Base-by-base conservation (phyloP, 2,113 vertebrate species). In the Colossoma macropomum region DNA sequence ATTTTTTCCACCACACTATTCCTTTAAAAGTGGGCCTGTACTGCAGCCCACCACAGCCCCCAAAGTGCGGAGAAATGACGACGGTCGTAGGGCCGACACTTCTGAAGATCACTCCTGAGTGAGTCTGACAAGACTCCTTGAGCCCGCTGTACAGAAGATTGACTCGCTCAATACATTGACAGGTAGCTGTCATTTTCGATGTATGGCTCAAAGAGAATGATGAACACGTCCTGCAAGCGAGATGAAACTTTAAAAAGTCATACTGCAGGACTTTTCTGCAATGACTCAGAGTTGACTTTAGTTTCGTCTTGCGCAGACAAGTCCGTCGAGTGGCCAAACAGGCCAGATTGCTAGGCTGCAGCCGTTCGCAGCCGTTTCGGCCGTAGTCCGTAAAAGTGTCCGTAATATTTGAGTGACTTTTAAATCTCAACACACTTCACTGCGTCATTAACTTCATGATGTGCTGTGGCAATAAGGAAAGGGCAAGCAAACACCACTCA, bases 391-490 rank as follows among this genome's bases (percentile, higher is more conserved):
- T 41, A 62, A 62, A 83, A 69, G 52, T 41, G 65, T 38, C 86
- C 41, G 65, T 45, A 30, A 81, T 79, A 77, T 74, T 69, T 52
- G 79, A 72, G 62, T 75, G 84, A 82, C 84, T 85, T 82, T 85
- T 85, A 82, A 85, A 80, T 80, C 77, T 80, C 45, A 83, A 73
- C 81, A 80, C 85, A 80, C 81, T 68, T 86, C 81, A 80, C 74
- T 77, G 85, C 78, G 73, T 86, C 85, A 80, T 86, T 86, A 86
- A 86, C 77, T 86, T 83, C 77, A 80, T 83, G 85, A 86, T 86
- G 77, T 76, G 77, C 48, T 83, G 69, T 74, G 73, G 76, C 77
- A 70, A 76, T 77, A 80, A 74, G 75, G 75, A 84, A 84, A 87
- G 84, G 82, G 75, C 84, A 82, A 83, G 72, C 73, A 83, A 86